Base-by-base conservation (phyloP, 2,888 invertebrate species). In the Ophion ventricosus region DNA sequence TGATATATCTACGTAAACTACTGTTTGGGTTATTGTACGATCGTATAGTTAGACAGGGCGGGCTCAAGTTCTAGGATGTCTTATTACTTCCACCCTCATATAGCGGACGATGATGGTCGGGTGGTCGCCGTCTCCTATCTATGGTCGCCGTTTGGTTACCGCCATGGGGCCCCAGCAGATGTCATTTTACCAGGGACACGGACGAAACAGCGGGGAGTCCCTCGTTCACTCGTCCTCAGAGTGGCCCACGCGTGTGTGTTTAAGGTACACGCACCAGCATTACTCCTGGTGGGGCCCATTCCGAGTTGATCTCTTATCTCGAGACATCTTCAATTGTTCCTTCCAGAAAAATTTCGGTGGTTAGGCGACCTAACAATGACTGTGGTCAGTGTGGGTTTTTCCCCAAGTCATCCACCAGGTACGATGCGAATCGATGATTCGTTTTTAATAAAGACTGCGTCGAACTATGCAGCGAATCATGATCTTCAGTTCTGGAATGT, bases 131-230 rank as follows among this genome's bases (percentile, higher is more conserved):
- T 80, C 67, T 88, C 89, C 87, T 85, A 86, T 85, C 80, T 49
- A 49, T 4, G 87, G 85, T 83, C 83, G 75, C 79, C 85, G 75
- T 59, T 64, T 56, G 84, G 67, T 66, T 72, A 70, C 54, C 80
- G 66, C 80, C 64, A 84, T 86, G 81, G 80, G 77, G 84, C 81
- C 14, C 49, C 84, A 25, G 66, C 87, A 88, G 88, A 87, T 88
- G 88, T 89, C 88, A 88, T 86, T 88, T 87, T 86, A 86, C 83
- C 86, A 85, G 78, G 85, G 82, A 83, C 84, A 87, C 63, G 59
- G 63, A 64, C 63, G 54, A 83, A 76, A 80, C 83, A 78, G 83
- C 76, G 78, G 83, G 79, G 76, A 81, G 75, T 75, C 57, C 63
- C 59, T 49, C 67, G 75, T 35, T 61, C 29, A 25, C 43, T 35